Base-by-base conservation (phyloP, 37 sponge, comb jelly and placozoan genomes). In the Cladorhizidae sp. region DNA sequence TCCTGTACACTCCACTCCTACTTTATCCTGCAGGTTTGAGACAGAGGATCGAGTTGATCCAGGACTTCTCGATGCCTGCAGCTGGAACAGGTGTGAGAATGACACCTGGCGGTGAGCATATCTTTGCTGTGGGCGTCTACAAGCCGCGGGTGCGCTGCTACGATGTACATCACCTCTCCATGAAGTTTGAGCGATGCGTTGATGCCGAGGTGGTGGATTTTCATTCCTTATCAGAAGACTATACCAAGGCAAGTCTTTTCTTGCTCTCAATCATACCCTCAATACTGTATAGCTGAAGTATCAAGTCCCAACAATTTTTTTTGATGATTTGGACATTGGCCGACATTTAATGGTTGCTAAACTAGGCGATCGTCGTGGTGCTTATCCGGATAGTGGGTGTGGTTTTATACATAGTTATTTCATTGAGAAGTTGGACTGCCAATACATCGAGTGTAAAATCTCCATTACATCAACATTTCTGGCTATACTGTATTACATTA, bases 141-240 rank as follows among this genome's bases (percentile, higher is more conserved):
- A 90, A 94, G 88, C 94, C 95, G 29, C 42, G 95, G 2, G 82
- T 94, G 17, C 77, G 96, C 15, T 98, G 98, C 79, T 98, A 90
- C 80, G 96, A 98, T 61, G 93, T 93, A 17, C 87, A 83, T 15
- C 90, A 98, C 63, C 83, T 98, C 39, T 95, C 98, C 55, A 86
- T 95, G 89, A 98, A 98, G 83, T 98, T 98, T 90, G 98, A 98
- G 63, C 78, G 98, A 40, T 93, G 98, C 54, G 32, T 98, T 37
- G 87, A 93, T 83, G 72, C 88, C 18, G 95, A 98, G 91, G 96
- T 93, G 28, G 87, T 94, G 20, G 80, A 88, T 8, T 90, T 98
- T 54, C 49, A 71, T 57, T 73, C 91, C 1, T 85, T 98, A 50
- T 95, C 95, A 32, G 96, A 98, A 45, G 98, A 98, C 85, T 98